Evolutionary conservation across 2,113 vertebrate species (phyloP).

Genomic region (Cromileptes altivelis): DNA sequence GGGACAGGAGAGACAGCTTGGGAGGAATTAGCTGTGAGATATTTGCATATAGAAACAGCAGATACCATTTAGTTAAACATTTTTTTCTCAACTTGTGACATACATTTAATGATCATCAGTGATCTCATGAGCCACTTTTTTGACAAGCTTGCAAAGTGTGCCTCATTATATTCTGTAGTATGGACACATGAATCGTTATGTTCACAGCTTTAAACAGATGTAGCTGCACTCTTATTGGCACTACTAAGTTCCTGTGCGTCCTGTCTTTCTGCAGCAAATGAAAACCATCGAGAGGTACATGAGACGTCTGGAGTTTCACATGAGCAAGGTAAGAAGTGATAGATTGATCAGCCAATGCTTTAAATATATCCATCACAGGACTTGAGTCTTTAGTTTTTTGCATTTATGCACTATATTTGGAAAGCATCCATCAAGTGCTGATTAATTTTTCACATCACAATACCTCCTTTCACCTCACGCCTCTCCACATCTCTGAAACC

Average conservation of each 20-base stretch:
- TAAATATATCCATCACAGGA: neutral
- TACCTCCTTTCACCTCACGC: neutral
- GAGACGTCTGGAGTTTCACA: constrained; percentile 98
- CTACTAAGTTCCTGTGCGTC: neutral
- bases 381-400: neutral
- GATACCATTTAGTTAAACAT: neutral
- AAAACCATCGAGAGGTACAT: constrained; percentile 96
- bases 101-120: neutral
- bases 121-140: neutral
- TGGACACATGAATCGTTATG: neutral
- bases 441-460: constrained; percentile 17
- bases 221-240: neutral
- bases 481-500: neutral
- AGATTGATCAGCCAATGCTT: neutral
- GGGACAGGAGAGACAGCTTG: neutral
- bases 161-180: constrained; percentile 16
- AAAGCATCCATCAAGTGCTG: neutral
- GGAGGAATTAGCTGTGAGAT: constrained; percentile 6
- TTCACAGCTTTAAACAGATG: constrained; percentile 9
- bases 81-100: neutral
- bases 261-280: constrained; percentile 91
- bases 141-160: neutral
- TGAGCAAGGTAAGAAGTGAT: constrained; percentile 92
- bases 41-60: constrained; percentile 8
- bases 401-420: neutral